phyloP scores from a whole-genome alignment of 2,888 invertebrate species.

The Gryllus longicercus region DNA sequence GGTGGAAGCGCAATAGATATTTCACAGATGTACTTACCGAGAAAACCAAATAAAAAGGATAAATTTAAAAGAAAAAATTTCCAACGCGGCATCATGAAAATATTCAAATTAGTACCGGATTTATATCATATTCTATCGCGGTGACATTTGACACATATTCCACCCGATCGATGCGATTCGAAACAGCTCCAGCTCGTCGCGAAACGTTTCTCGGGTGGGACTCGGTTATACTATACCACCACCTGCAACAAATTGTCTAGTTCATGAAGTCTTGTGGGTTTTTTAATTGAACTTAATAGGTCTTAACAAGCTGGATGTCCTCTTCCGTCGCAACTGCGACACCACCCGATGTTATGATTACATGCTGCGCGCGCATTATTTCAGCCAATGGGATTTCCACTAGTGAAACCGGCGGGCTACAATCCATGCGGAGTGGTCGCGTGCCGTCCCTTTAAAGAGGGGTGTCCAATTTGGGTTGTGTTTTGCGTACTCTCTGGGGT shows the following conservation, averaged over 20 bases:
- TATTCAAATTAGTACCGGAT: background rate
- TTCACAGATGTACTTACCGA: constrained; percentile 29
- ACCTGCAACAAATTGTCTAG: background rate
- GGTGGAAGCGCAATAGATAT: background rate
- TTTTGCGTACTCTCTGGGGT: no score
- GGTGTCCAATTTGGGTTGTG: no score
- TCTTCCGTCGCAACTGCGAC: constrained; percentile 17
- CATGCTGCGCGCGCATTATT: constrained; percentile 10
- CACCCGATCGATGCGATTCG: background rate
- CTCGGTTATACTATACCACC: background rate
- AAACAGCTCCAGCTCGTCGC: background rate
- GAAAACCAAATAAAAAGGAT: constrained; percentile 30
- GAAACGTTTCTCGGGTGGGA: background rate
- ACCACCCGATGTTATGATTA: background rate
- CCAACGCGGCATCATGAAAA: constrained; percentile 27
- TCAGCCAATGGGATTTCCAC: background rate
- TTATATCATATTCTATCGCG: background rate
- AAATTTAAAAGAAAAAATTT: constrained; percentile 32
- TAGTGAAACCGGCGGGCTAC: no score
- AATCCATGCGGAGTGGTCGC: background rate
- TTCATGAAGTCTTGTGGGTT: background rate
- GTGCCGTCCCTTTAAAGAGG: no score
- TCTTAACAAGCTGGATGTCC: constrained; percentile 17
- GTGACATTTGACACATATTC: background rate
- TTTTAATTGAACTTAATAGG: background rate